phyloP scores from a whole-genome alignment of 30 jellyfish, hydroid and myxozoan genomes.

The Cassiopea xamachana region DNA sequence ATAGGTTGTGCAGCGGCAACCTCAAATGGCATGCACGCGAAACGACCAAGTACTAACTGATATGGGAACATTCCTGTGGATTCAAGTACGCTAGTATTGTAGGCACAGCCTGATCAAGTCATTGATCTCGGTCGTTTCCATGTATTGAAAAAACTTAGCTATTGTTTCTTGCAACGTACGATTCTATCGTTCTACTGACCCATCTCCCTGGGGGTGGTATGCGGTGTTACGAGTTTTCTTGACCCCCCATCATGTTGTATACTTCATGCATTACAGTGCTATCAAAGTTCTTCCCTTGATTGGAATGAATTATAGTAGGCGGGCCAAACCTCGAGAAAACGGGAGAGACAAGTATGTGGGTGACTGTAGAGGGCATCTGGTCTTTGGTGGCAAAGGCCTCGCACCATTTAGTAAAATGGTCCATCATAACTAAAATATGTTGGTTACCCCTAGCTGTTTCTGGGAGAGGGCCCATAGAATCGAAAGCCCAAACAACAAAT shows the following conservation, averaged over 20 bases:
- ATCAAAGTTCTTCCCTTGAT: constrained; percentile 42
- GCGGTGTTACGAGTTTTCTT: neutral
- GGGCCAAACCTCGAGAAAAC: constrained; percentile 33
- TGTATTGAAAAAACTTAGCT: constrained; percentile 7
- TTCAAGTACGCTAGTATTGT: constrained; percentile 41
- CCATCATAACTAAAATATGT: no score
- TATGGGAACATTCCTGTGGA: constrained; percentile 42
- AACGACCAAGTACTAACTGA: constrained; percentile 39
- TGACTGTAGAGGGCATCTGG: constrained; percentile 32
- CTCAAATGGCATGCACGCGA: constrained; percentile 21
- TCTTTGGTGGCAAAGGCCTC: constrained; percentile 9
- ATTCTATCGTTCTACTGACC: constrained; percentile 31
- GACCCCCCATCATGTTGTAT: neutral
- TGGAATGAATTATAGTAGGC: constrained; percentile 29
- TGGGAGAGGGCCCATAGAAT: no score
- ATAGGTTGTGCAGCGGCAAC: neutral
- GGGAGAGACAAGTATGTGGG: constrained; percentile 22
- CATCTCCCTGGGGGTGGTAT: constrained; percentile 31
- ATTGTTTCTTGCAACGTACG: constrained; percentile 8
- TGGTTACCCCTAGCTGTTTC: no score
- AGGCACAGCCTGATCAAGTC: constrained; percentile 52
- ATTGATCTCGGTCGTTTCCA: neutral
- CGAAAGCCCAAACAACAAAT: no score
- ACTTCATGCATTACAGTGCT: constrained; percentile 32
- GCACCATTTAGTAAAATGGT: constrained; percentile 17